A percentile compares a stretch with the other conserved stretches of the same genome.
phyloP scores from a whole-genome alignment of 2,888 invertebrate genomes.

The Leptopilina syphax region DNA sequence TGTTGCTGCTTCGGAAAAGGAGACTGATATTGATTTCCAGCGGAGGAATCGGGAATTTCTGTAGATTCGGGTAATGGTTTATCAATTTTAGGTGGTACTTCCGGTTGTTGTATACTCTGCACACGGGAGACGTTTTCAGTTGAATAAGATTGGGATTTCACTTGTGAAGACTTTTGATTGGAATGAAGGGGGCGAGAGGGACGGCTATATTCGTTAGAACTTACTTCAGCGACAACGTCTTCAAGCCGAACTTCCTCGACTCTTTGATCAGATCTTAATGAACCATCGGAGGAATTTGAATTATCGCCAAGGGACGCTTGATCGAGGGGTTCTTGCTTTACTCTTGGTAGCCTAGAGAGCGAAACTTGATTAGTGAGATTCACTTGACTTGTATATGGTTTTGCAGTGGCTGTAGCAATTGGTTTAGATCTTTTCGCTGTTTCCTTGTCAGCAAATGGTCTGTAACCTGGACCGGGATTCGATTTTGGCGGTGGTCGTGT shows the following conservation, averaged over 20 bases:
- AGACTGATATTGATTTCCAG: conserved; percentile 59
- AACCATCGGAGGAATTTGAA: conserved; percentile 74
- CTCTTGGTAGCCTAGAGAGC: conserved; percentile 69
- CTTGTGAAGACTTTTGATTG: conserved; percentile 65
- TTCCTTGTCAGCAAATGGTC: conserved; percentile 72
- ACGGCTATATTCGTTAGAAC: conserved; percentile 71
- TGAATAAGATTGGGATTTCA: conserved; percentile 29
- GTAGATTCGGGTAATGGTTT: conserved; percentile 58
- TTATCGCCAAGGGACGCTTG: conserved; percentile 73
- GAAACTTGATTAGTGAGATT: conserved; percentile 72
- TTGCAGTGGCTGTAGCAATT: conserved; percentile 71
- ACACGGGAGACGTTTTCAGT: conserved; percentile 45
- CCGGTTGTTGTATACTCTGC: conserved; percentile 60
- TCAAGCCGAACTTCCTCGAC: conserved; percentile 74
- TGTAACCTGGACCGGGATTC: conserved; percentile 66
- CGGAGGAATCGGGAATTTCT: conserved; percentile 58
- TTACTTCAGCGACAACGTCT: conserved; percentile 73
- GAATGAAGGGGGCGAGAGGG: conserved; percentile 66
- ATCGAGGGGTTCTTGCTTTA: conserved; percentile 69
- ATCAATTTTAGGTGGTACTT: conserved; percentile 56
- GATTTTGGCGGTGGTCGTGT: conserved; percentile 65
- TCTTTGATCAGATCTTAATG: conserved; percentile 71
- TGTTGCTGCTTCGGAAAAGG: conserved; percentile 46
- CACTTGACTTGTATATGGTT: conserved; percentile 71
- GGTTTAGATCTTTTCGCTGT: conserved; percentile 67